Percentiles rank a stretch among this genome's conserved stretches.
These are phyloP conservation scores for Urocolius indicus DNA, from an alignment of 2,113 vertebrate species.

Conservation along the genomic window DNA sequence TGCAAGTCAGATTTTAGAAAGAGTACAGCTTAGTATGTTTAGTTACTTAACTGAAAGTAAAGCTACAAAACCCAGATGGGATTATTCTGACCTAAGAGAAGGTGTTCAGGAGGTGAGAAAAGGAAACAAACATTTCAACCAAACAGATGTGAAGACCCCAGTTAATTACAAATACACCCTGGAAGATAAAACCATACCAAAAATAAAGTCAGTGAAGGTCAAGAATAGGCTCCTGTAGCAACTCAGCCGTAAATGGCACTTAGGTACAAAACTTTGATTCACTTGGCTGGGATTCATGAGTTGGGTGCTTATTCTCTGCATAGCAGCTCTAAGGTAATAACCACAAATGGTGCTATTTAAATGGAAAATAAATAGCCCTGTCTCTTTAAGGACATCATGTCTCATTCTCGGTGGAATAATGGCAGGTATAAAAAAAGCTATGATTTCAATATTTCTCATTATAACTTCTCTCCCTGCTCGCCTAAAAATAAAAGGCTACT, in stretches of 20 bases:
- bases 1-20: neutral
- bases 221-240: constrained; percentile 22
- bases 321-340: constrained; percentile 32
- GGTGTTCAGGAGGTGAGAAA: neutral
- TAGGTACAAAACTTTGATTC: constrained; percentile 42
- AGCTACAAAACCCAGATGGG: neutral
- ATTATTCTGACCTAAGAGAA: neutral
- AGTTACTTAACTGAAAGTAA: neutral
- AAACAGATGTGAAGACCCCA: neutral
- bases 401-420: constrained; percentile 52
- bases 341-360: constrained; percentile 59
- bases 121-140: neutral
- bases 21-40: neutral
- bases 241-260: constrained; percentile 6
- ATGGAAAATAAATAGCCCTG: constrained; percentile 62
- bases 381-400: constrained; percentile 57
- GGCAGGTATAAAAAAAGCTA: constrained; percentile 61
- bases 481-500: constrained; percentile 66
- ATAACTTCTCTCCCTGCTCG: constrained; percentile 52
- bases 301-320: constrained; percentile 29
- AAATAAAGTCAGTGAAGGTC: neutral
- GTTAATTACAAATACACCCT: constrained; percentile 11
- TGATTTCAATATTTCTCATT: constrained; percentile 66
- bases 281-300: constrained; percentile 44
- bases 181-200: neutral